Evolutionary conservation across 2,113 vertebrate species (phyloP), one percentile per base, ranked within the genome.

Genomic region (Cryptotis parvus): DNA sequence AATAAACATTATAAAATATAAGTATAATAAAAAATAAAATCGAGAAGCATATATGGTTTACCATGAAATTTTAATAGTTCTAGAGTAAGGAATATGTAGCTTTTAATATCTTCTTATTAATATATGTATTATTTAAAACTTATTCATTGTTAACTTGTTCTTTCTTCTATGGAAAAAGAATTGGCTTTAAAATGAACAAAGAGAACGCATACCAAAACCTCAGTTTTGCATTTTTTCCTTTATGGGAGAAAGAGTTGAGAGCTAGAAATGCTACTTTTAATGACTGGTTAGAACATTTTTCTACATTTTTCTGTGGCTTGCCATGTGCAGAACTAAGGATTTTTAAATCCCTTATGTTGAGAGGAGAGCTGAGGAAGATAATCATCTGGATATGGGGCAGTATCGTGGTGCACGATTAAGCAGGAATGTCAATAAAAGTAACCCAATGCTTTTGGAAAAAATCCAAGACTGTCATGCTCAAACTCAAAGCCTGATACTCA

Each of bases 1-100:
- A 69, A 75, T 55, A 43, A 91, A 35, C n/a, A 58, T 14, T 86
- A 27, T 41, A 86, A 93, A n/a, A 35, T 41, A 29, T 65, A 35
- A 26, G 0, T 45, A 3, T 63, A 41, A 89, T 33, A 31, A 26
- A 29, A 65, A 79, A 20, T 58, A 78, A 66, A 73, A 88, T 39
- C 4, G 27, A 58, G 61, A 81, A 31, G 14, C 31, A 73, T 66
- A 69, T 33, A 78, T 86, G 55, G 33, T 8, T 37, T 6, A 76
- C 1, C 7, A 18, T 81, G 73, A 92, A 86, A 91, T 43, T 9
- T 74, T 82, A 55, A 33, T 3, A 11, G 11, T 76, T 73, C 52
- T 77, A 27, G 45, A 72, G 11, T 61, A 63, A 89, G 29, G 41
- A 39, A 74, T 68, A 14, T 37, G 15, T 29, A 80, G 41, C n/a